Percentiles rank a stretch among this genome's conserved stretches.
These are phyloP conservation scores for Syncerus caffer DNA, from an alignment of 2,797 vertebrate genomes.

Conservation along the genomic window DNA sequence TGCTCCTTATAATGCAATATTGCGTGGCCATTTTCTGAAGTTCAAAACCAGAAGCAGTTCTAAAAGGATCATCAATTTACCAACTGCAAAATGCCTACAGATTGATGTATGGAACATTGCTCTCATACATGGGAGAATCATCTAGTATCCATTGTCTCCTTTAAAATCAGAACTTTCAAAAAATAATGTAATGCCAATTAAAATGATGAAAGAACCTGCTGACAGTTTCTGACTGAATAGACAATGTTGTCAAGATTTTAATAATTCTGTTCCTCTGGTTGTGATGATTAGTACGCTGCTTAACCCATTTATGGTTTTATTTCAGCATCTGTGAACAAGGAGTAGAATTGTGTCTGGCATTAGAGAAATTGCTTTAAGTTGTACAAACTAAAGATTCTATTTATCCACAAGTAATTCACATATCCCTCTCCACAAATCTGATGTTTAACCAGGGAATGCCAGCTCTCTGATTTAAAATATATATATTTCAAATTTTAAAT, in stretches of 20 bases:
- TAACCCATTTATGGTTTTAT: background rate
- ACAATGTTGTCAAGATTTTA: background rate
- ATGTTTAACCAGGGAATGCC: background rate
- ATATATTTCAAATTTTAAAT: background rate
- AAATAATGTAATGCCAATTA: background rate
- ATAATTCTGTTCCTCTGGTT: background rate
- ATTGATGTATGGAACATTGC: background rate
- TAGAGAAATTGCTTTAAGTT: background rate
- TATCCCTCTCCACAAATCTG: background rate
- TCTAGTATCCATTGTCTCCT: background rate
- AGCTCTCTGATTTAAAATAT: background rate
- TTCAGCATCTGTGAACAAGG: background rate
- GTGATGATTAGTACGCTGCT: background rate
- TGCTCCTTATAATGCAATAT: background rate
- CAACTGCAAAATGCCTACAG: background rate
- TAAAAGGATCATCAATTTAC: background rate
- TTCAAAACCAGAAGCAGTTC: background rate
- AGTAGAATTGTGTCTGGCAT: background rate
- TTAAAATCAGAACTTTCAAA: constrained; percentile 10
- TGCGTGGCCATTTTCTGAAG: background rate
- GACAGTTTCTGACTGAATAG: background rate
- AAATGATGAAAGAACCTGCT: background rate
- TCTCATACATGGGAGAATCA: background rate
- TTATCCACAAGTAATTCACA: background rate
- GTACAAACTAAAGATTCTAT: background rate